Percentiles rank a stretch among this genome's conserved stretches.
phyloP scores from a whole-genome alignment of 2,888 invertebrate species.

The Macrosoma leucophasiata region DNA sequence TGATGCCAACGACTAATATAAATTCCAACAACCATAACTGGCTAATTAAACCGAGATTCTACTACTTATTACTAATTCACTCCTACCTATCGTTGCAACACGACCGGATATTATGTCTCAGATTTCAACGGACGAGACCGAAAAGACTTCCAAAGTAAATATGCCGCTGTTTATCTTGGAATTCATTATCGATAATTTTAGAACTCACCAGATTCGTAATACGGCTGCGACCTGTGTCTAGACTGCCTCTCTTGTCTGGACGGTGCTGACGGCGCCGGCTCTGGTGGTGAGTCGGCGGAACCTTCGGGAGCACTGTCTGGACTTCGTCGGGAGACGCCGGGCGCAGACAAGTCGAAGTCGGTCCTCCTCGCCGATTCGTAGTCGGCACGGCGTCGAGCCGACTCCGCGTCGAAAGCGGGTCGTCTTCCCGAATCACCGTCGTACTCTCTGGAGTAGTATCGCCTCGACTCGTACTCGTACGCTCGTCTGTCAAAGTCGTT shows the following conservation, averaged over 20 bases:
- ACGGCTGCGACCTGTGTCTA: constrained; percentile 60
- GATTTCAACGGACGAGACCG: constrained; percentile 26
- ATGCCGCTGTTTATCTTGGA: too few relatives aligned
- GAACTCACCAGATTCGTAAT: constrained; percentile 67
- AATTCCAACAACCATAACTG: too few relatives aligned
- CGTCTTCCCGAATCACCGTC: constrained; percentile 61
- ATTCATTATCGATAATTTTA: too few relatives aligned
- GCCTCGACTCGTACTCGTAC: constrained; percentile 58
- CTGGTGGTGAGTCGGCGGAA: constrained; percentile 65
- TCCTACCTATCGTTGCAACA: constrained; percentile 18
- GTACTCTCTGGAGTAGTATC: constrained; percentile 49
- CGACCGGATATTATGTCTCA: constrained; percentile 25
- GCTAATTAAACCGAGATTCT: too few relatives aligned
- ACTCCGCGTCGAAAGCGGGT: constrained; percentile 59
- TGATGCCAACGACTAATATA: too few relatives aligned
- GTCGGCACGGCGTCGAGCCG: constrained; percentile 60
- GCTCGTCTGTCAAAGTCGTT: constrained; percentile 62
- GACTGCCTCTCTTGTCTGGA: constrained; percentile 54
- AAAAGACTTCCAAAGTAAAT: too few relatives aligned
- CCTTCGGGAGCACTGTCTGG: constrained; percentile 69
- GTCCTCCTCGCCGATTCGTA: constrained; percentile 69
- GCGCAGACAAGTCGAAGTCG: constrained; percentile 64
- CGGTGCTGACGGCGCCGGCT: constrained; percentile 68
- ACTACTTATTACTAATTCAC: too few relatives aligned
- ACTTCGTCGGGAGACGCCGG: constrained; percentile 57